These are phyloP conservation scores for Lasioglossum lativentre DNA, from an alignment of 2,888 invertebrate genomes.

Conservation along the genomic window DNA sequence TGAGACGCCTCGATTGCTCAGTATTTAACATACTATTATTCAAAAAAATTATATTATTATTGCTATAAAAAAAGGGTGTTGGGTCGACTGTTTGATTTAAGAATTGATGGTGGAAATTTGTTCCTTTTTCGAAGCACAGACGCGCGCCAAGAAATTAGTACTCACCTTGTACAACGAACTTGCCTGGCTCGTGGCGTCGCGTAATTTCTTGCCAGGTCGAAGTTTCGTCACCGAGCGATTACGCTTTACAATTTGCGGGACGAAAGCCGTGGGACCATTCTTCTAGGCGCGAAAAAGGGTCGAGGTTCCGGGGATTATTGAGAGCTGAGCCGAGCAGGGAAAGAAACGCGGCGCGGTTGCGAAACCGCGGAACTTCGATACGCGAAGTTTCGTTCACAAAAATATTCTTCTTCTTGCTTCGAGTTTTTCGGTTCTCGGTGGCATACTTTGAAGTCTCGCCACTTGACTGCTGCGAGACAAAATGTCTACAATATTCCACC, in stretches of 20 bases:
- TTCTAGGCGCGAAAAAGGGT: conserved; percentile 11
- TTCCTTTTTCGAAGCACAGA: background rate
- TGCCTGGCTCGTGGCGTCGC: background rate
- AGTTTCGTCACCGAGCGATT: conserved; percentile 48
- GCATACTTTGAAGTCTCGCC: background rate
- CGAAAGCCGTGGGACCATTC: conserved; percentile 28
- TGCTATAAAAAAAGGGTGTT: background rate
- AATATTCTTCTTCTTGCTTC: background rate
- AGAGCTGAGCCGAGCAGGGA: conserved; percentile 2
- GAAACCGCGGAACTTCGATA: background rate
- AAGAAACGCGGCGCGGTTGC: conserved; percentile 8
- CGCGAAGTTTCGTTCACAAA: background rate
- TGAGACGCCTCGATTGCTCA: no score
- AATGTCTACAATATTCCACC: background rate
- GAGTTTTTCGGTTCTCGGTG: background rate
- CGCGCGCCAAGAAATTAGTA: background rate
- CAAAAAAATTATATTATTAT: no score
- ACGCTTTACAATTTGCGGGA: conserved; percentile 11
- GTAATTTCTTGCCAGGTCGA: conserved; percentile 50
- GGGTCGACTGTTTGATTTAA: background rate
- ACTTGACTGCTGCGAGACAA: background rate
- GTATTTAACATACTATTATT: no score
- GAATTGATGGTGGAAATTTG: no score
- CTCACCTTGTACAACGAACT: background rate
- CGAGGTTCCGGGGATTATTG: conserved; percentile 21